Conservation (phyloP, 2,888 invertebrate genomes). For the Vannuccia rotundouncinata region DNA sequence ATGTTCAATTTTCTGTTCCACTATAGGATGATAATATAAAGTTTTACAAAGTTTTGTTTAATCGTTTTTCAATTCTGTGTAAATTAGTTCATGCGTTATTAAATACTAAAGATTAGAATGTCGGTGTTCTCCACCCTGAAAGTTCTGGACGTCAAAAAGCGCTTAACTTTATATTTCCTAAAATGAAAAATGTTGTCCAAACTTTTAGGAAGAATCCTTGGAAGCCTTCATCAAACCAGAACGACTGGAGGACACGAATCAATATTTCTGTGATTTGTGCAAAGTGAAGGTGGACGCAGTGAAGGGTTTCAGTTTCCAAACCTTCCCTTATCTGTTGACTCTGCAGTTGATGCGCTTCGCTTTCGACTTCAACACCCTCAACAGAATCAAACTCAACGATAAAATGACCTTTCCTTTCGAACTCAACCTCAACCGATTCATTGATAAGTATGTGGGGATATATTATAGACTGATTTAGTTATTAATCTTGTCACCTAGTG, state of each 20-base stretch:
- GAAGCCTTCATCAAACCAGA: constrained; percentile 76
- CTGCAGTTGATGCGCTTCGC: constrained; percentile 81
- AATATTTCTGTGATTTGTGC: constrained; percentile 79
- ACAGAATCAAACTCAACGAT: constrained; percentile 78
- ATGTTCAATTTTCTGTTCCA: too few relatives aligned
- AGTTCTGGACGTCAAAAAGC: too few relatives aligned
- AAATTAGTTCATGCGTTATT: too few relatives aligned
- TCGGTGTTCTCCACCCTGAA: too few relatives aligned
- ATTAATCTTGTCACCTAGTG: too few relatives aligned
- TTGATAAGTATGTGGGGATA: constrained; percentile 63
- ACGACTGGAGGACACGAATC: constrained; percentile 73
- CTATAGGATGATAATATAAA: too few relatives aligned
- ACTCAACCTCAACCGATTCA: background rate
- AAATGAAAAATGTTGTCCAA: too few relatives aligned
- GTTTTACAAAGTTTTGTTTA: too few relatives aligned
- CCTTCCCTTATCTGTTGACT: constrained; percentile 77
- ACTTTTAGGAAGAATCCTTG: constrained; percentile 70
- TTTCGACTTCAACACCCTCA: constrained; percentile 75
- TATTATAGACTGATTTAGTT: too few relatives aligned
- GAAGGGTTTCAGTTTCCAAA: constrained; percentile 71
- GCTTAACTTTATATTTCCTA: too few relatives aligned
- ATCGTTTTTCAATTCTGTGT: too few relatives aligned
- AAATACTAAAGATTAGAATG: too few relatives aligned
- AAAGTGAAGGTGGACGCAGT: constrained; percentile 79
- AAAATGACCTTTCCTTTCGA: constrained; percentile 35